A percentile compares a stretch with the other conserved stretches of the same genome.
phyloP scores from a whole-genome alignment of 1,140 invertebrate species.

The Bradysia coprophila region DNA sequence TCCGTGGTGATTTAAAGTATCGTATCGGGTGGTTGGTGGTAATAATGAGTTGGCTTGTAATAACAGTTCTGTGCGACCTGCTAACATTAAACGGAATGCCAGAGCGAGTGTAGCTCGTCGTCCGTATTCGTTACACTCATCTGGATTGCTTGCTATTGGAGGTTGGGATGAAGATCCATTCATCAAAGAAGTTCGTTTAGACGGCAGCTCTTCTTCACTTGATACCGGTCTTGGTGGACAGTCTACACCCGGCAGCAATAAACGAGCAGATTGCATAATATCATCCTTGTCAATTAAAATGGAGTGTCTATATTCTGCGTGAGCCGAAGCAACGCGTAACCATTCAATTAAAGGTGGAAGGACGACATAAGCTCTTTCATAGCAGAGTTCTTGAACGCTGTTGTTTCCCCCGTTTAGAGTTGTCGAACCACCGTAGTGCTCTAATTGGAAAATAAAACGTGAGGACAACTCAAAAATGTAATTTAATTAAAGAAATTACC shows the following conservation, averaged over 20 bases:
- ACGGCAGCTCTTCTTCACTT: constrained; percentile 28
- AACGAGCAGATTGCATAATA: constrained; percentile 66
- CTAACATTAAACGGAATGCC: constrained; percentile 60
- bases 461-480: not conserved
- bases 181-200: constrained; percentile 16
- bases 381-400: constrained; percentile 55
- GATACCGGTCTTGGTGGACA: constrained; percentile 58
- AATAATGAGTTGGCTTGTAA: constrained; percentile 57
- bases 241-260: constrained; percentile 72
- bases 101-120: constrained; percentile 49
- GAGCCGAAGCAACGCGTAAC: constrained; percentile 62
- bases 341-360: constrained; percentile 75
- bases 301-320: constrained; percentile 64
- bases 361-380: constrained; percentile 71
- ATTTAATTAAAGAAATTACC: constrained; percentile 5
- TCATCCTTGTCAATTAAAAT: constrained; percentile 68
- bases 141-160: constrained; percentile 6
- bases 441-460: not conserved
- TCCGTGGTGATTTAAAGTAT: constrained; percentile 61
- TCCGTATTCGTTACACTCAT: constrained; percentile 17
- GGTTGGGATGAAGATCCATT: not conserved
- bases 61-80: constrained; percentile 56
- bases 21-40: constrained; percentile 44
- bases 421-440: constrained; percentile 2
- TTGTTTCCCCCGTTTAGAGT: constrained; percentile 1